Conservation (phyloP, 2,888 invertebrate genomes). For the Macrophya alboannulata region DNA sequence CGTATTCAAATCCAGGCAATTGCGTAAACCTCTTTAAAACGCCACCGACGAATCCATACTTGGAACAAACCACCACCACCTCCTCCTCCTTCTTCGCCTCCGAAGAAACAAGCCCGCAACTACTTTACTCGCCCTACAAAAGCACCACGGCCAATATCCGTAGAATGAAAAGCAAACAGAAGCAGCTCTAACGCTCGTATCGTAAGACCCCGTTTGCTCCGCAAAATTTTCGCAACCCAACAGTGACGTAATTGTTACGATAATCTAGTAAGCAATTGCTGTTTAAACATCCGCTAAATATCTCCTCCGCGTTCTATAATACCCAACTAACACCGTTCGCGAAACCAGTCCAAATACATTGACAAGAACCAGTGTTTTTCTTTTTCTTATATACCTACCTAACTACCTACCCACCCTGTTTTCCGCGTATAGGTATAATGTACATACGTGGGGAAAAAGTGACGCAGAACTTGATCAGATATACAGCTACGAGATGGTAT, state of each 20-base stretch:
- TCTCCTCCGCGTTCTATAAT: constrained; percentile 9
- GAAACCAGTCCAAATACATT: constrained; percentile 39
- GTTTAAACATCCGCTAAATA: constrained; percentile 53
- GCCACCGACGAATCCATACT: neutral
- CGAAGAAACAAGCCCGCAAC: neutral
- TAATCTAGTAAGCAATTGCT: constrained; percentile 51
- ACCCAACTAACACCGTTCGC: neutral
- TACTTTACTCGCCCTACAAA: neutral
- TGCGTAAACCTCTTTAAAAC: neutral
- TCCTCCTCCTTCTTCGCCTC: neutral
- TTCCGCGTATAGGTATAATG: neutral
- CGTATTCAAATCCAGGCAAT: neutral
- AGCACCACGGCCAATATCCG: constrained; percentile 23
- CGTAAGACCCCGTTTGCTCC: constrained; percentile 29
- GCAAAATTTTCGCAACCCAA: constrained; percentile 29
- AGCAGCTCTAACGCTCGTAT: constrained; percentile 2
- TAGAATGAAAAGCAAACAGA: constrained; percentile 40
- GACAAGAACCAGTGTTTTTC: constrained; percentile 38
- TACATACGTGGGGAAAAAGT: neutral
- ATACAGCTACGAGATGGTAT: neutral
- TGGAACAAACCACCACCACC: neutral
- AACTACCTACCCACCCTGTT: neutral
- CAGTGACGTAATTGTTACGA: constrained; percentile 53
- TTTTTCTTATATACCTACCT: no score
- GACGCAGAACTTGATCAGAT: constrained; percentile 17